A percentile compares a stretch with the other conserved stretches of the same genome.
Conservation (phyloP, 2,797 vertebrate species). For the Pteropus rufus region DNA sequence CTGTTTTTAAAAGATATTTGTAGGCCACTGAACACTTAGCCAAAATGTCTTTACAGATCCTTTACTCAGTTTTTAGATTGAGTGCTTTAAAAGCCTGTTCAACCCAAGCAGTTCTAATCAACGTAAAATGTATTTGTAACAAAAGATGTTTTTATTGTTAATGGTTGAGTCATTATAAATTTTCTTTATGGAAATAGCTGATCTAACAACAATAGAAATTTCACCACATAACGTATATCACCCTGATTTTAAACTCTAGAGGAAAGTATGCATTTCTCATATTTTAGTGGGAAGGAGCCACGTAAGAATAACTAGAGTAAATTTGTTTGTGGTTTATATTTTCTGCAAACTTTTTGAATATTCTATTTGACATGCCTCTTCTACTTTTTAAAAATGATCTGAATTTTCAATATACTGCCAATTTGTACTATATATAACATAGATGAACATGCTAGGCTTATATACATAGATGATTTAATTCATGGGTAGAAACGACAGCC, state of each 20-base stretch:
- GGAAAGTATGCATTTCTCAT: not conserved
- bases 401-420: not conserved
- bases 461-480: not conserved
- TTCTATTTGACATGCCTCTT: not conserved
- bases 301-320: not conserved
- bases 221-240: not conserved
- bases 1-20: constrained; percentile 52
- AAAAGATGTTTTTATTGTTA: not conserved
- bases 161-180: not conserved
- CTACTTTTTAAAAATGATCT: not conserved
- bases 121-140: not conserved
- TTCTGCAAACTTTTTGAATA: not conserved
- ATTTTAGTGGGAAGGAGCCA: not conserved
- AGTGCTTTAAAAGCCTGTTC: not conserved
- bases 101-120: not conserved
- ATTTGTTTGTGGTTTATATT: not conserved
- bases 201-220: not conserved
- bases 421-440: not conserved
- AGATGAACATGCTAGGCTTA: not conserved
- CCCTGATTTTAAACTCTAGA: not conserved
- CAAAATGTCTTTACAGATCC: constrained; percentile 40
- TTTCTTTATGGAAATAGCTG: not conserved
- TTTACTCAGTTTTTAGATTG: constrained; percentile 7
- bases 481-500: not conserved
- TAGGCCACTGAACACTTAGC: constrained; percentile 30